Base-by-base conservation (phyloP, 2,797 vertebrate genomes). In the Notamacropus eugenii region DNA sequence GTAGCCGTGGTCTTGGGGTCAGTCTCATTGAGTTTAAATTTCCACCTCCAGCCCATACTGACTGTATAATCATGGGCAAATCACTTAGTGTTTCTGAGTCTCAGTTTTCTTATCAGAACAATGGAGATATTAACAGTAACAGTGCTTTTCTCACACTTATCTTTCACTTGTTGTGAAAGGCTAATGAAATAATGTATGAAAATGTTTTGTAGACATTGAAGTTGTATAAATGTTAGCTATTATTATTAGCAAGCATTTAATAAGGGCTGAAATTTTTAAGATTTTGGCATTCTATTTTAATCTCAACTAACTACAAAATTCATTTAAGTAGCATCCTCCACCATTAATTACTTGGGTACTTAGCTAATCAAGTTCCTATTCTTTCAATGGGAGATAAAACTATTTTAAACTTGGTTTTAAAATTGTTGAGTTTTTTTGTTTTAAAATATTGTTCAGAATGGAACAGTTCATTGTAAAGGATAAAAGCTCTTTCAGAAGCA, bases 351-450 rank as follows among this genome's bases (percentile, higher is more conserved):
- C n/a, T 6, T 46, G 19, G 0, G 2, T 82, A 40, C 22, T 74
- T 34, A n/a, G 67, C 1, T n/a, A 40, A n/a, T n/a, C 34, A 74
- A 74, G 67, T 46, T 82, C 46, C 74, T 82, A 9, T 46, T 82
- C n/a, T 87, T 87, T 87, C 27, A 46, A 74, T 82, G 46, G 12
- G 40, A n/a, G 31, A 27, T 87, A 50, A 50, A 50, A 67, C 16
- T 14, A 91, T 90, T 95, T 92, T 67, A 93, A 19, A 55, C 91
- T 95, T 74, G 90, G 28, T 92, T 95, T 90, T 93, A 92, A 94
- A 91, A 93, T 93, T 56, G 28, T 56, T 40, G 87, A 87, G 40
- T 91, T 90, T 94, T 94, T 55, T 14, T 28, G 19, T 55, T 94
- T 90, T 54, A 94, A 90, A 93, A 92, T 94, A 92, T 27, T 96